These are phyloP conservation scores for Drosophila anomalata DNA, from an alignment of 2,888 invertebrate species.

Conservation along the genomic window DNA sequence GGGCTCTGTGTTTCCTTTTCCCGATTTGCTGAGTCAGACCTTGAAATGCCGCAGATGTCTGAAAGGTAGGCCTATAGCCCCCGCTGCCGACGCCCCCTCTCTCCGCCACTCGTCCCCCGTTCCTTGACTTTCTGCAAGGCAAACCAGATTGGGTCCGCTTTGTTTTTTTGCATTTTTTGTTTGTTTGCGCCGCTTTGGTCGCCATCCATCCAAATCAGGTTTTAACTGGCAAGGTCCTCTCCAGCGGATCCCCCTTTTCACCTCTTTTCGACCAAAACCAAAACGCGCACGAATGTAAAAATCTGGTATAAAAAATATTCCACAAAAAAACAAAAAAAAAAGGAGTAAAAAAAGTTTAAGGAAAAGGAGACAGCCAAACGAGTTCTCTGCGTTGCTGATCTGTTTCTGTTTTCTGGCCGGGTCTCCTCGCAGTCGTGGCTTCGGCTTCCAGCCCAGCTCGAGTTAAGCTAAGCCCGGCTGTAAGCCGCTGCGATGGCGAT, in stretches of 20 bases:
- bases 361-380: slow-evolving; percentile 52
- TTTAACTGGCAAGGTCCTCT: slow-evolving; percentile 72
- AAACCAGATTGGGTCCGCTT: slow-evolving; percentile 67
- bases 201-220: slow-evolving; percentile 60
- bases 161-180: slow-evolving; percentile 1
- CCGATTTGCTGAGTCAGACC: slow-evolving; percentile 74
- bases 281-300: slow-evolving; percentile 43
- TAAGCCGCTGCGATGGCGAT: slow-evolving; percentile 2
- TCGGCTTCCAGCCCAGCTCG: slow-evolving; percentile 38
- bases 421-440: slow-evolving; percentile 35
- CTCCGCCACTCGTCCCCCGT: background rate
- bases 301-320: slow-evolving; percentile 36
- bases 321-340: slow-evolving; percentile 13
- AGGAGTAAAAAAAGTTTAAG: slow-evolving; percentile 6
- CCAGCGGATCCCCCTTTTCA: slow-evolving; percentile 32
- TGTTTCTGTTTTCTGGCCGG: slow-evolving; percentile 38
- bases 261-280: slow-evolving; percentile 32
- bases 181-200: slow-evolving; percentile 3
- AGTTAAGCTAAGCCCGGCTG: slow-evolving; percentile 28
- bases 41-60: slow-evolving; percentile 74
- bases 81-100: slow-evolving; percentile 3
- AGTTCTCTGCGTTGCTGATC: slow-evolving; percentile 43
- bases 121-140: slow-evolving; percentile 54
- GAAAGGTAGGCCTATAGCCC: slow-evolving; percentile 43
- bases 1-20: slow-evolving; percentile 52